These are phyloP conservation scores for Argyrosomus regius DNA, from an alignment of 2,797 vertebrate genomes.

Conservation along the genomic window DNA sequence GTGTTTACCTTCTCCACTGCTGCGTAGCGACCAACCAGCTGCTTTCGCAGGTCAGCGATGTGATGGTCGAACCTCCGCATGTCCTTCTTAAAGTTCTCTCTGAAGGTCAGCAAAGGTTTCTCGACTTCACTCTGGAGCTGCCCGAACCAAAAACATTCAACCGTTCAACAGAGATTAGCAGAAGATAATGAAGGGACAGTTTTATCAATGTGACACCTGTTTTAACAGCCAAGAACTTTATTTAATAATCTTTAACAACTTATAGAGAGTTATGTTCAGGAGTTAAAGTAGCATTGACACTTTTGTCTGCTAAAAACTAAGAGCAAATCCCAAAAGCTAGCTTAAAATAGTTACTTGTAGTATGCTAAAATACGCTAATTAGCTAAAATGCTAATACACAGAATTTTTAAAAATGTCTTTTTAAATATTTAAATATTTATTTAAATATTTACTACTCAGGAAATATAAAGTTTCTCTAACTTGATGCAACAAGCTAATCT, in stretches of 20 bases:
- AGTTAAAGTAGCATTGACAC: not conserved
- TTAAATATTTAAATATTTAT: too few species aligned
- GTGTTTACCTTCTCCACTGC: slow-evolving; percentile 92
- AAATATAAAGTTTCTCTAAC: too few species aligned
- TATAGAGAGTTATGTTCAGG: not conserved
- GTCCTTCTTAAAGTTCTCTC: slow-evolving; percentile 99
- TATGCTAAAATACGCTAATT: too few species aligned
- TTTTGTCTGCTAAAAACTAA: not conserved
- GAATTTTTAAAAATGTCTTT: too few species aligned
- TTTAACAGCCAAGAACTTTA: too few species aligned
- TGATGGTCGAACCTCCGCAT: slow-evolving; percentile 98
- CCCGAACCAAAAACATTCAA: not conserved
- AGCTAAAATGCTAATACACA: too few species aligned
- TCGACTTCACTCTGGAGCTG: slow-evolving; percentile 98
- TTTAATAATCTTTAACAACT: not conserved
- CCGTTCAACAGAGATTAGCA: not conserved
- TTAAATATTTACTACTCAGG: too few species aligned
- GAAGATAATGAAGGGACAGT: too few species aligned
- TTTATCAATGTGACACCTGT: too few species aligned
- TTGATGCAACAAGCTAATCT: too few species aligned
- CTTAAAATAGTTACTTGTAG: not conserved
- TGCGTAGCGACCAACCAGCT: slow-evolving; percentile 91
- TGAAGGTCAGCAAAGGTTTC: slow-evolving; percentile 94
- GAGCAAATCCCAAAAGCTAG: not conserved
- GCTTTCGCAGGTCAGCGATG: slow-evolving; percentile 94